A percentile compares a stretch with the other conserved stretches of the same genome.
Evolutionary conservation across 2,888 invertebrate genomes (phyloP).

Genomic region (Amiota communis): DNA sequence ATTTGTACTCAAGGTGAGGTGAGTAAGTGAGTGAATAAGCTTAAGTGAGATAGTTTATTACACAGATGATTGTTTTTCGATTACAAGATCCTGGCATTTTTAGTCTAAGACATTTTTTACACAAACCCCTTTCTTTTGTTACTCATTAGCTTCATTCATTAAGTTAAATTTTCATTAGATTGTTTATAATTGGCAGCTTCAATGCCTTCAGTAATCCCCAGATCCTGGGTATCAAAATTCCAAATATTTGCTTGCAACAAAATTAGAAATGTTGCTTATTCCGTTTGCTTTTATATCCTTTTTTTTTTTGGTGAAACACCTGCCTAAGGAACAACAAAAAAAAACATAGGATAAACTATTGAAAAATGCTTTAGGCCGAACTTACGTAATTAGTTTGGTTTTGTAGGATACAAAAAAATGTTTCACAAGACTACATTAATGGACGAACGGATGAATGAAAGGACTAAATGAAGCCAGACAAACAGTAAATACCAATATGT

Average conservation of each 20-base stretch:
- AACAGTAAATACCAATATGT: constrained; percentile 25
- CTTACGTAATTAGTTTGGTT: neutral
- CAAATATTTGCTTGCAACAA: neutral
- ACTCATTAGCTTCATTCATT: too few relatives aligned
- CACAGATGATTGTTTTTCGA: too few relatives aligned
- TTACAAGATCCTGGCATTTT: too few relatives aligned
- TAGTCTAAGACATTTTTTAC: too few relatives aligned
- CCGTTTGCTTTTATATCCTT: neutral
- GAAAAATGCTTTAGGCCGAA: neutral
- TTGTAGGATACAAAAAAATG: constrained; percentile 5
- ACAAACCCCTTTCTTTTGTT: too few relatives aligned
- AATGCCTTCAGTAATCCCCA: neutral
- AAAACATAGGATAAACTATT: neutral
- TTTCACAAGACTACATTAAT: neutral
- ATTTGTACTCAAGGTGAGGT: too few relatives aligned
- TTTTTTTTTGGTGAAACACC: neutral
- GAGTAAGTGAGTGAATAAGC: too few relatives aligned
- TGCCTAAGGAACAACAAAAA: neutral
- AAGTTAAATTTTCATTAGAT: too few relatives aligned
- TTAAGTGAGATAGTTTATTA: too few relatives aligned
- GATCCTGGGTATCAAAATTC: neutral
- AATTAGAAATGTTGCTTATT: neutral
- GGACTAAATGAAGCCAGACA: constrained; percentile 35
- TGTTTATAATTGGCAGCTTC: too few relatives aligned
- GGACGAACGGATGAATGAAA: constrained; percentile 5